Base-by-base conservation (phyloP, 2,113 vertebrate genomes). In the Vanacampus margaritifer region DNA sequence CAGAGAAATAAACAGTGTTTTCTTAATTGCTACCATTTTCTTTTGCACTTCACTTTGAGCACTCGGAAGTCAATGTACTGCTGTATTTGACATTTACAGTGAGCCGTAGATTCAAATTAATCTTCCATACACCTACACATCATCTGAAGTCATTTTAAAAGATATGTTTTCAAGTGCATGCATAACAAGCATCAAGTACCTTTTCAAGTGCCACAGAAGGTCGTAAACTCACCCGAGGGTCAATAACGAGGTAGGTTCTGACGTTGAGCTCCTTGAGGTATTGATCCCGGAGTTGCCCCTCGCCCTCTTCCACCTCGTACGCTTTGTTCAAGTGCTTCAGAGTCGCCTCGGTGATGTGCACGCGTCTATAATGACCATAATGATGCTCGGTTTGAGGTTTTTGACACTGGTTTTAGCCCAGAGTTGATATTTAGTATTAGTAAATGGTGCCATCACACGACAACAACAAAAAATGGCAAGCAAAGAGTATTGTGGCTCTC, bases 301-400 rank as follows among this genome's bases (percentile, higher is more conserved):
- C 91, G 13, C 96, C 97, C 0, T 98, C 96, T 80, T 99, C 97
- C 70, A 99, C 97, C 78, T 95, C 95, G 0, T 98, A 99, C 0
- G 95, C 95, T 84, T 94, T 94, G 89, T 95, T 96, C 56, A 99
- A 87, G 85, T 98, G 95, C 69, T 93, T 97, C 76, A 98, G 87
- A 0, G 97, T 99, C 0, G 97, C 95, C 82, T 98, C 96, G 1
- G 97, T 98, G 91, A 99, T 98, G 84, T 99, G 97, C 17, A 99
- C 97, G 6, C 97, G 96, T 57, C 97, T 98, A 17, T 2, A 57
- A 57, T 17, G 54, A 17, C 11, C 51, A 5, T 2, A 21, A 24
- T 23, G 2, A 51, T 3, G 3, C 2, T n/a, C 21, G 21, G 17
- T 50, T 50, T n/a, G 21, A 21, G 6, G 19, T 16, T 32, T 26